A percentile compares a stretch with the other conserved stretches of the same genome.
These are phyloP conservation scores for Cinara cedri DNA, from an alignment of 2,888 invertebrate species.

Conservation along the genomic window DNA sequence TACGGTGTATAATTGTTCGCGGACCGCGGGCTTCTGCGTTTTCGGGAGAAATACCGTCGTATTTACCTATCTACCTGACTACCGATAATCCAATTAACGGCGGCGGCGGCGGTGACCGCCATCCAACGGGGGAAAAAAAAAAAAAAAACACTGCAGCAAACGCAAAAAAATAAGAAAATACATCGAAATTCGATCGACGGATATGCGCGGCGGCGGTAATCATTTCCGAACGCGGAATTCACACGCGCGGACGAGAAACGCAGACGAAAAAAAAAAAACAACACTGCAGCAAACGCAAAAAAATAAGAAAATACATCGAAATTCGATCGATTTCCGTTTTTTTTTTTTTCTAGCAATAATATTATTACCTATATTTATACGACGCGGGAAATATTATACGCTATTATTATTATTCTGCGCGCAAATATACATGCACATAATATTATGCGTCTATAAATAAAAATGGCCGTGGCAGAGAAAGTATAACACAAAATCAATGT, in stretches of 20 bases:
- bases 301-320: not conserved
- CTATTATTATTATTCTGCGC: too few relatives aligned
- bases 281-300: not conserved
- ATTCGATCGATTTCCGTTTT: slow-evolving; percentile 24
- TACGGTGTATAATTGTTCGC: not conserved
- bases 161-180: not conserved
- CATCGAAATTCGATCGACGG: slow-evolving; percentile 11
- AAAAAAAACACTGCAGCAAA: too few relatives aligned
- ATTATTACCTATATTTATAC: not conserved
- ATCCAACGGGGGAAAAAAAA: not conserved
- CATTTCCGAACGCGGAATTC: slow-evolving; percentile 25
- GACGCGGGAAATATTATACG: too few relatives aligned
- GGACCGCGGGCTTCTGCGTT: too few relatives aligned
- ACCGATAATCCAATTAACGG: slow-evolving; percentile 31
- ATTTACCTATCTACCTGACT: not conserved
- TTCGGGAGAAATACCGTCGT: too few relatives aligned
- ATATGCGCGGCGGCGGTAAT: slow-evolving; percentile 25
- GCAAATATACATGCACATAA: not conserved
- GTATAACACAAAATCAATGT: slow-evolving; percentile 38
- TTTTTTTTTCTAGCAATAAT: not conserved
- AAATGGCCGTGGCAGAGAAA: slow-evolving; percentile 23
- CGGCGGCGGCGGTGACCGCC: not conserved
- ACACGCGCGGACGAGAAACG: not conserved
- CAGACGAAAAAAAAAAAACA: not conserved
- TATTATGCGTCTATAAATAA: not conserved